Evolutionary conservation across 2,888 invertebrate species (phyloP), one percentile per base, ranked within the genome.

Genomic region (Ariolimax columbianus): DNA sequence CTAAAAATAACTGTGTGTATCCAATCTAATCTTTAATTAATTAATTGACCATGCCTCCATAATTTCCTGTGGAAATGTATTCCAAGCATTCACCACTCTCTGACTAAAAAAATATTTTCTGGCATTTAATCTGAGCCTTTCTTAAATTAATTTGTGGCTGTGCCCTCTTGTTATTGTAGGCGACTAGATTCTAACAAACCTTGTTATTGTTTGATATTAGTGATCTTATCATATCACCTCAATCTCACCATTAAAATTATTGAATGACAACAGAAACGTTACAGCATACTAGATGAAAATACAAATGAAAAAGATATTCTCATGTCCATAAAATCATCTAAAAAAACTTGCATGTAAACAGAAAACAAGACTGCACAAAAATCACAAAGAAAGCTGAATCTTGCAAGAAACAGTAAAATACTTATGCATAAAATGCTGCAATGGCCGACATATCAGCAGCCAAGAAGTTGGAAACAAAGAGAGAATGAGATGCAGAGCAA

Each of bases 351-450:
- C n/a, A 26, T 63, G 59, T 63, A n/a, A 63, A 11, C 36, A 68
- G 14, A 68, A 19, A 36, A 68, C 4, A 68, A 36, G 19, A 36
- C 11, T 36, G 36, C 1, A 68, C 33, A 68, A 36, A 68, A 17
- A 68, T 68, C 36, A 68, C 36, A 68, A 36, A 11, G 33, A 66
- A 68, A 68, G 9, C 33, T 30, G 73, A 73, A 73, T 51, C 33
- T 4, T 26, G 33, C 47, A 75, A 33, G 17, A 23, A 33, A 33
- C 17, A 0, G 33, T n/a, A 75, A 47, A 19, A n/a, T 17, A 36
- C 19, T 75, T 33, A 75, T 75, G 75, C 75, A 75, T 75, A 33
- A 51, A 75, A 75, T 75, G 75, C 75, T 51, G 51, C 75, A 75
- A 75, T 51, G 75, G 75, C 47, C 19, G 75, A 75, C 23, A 33